These are phyloP conservation scores for Sceloporus undulatus DNA, from an alignment of 2,113 vertebrate species.

Conservation along the genomic window DNA sequence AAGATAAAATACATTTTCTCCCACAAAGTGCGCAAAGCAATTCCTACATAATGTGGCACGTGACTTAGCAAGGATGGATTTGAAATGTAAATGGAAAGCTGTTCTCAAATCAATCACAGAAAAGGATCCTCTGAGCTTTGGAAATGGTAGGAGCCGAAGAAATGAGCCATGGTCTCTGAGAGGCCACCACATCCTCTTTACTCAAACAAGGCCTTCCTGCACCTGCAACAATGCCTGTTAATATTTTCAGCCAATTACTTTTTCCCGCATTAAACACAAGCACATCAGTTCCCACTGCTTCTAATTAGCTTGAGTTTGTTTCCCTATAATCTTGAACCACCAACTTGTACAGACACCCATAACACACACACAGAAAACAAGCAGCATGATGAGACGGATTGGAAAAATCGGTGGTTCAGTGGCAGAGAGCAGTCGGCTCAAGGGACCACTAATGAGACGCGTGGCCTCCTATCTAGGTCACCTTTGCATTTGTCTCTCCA, in stretches of 20 bases:
- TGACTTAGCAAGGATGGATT: constrained; percentile 30
- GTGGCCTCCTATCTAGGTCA: constrained; percentile 10
- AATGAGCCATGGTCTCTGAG: constrained; percentile 11
- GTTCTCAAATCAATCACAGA: constrained; percentile 44
- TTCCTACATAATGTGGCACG: not conserved
- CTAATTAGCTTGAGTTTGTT: constrained; percentile 26
- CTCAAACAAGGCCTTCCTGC: constrained; percentile 19
- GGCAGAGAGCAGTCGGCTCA: not conserved
- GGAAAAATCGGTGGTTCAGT: constrained; percentile 16
- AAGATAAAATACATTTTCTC: constrained; percentile 10
- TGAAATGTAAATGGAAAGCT: constrained; percentile 21
- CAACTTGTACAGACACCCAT: not conserved
- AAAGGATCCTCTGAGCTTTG: constrained; percentile 46
- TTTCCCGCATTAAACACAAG: constrained; percentile 22
- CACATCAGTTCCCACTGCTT: constrained; percentile 18
- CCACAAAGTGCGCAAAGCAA: constrained; percentile 35
- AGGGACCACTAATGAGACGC: fast-evolving
- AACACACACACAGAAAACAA: not conserved
- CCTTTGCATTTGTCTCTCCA: not conserved
- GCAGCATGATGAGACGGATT: constrained; percentile 10
- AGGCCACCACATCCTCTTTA: constrained; percentile 6
- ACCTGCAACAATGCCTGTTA: constrained; percentile 19
- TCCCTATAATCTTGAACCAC: not conserved
- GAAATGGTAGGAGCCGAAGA: constrained; percentile 26
- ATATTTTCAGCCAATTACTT: constrained; percentile 48